These are phyloP conservation scores for Neotoma lepida DNA, from an alignment of 2,113 vertebrate genomes.

Conservation along the genomic window DNA sequence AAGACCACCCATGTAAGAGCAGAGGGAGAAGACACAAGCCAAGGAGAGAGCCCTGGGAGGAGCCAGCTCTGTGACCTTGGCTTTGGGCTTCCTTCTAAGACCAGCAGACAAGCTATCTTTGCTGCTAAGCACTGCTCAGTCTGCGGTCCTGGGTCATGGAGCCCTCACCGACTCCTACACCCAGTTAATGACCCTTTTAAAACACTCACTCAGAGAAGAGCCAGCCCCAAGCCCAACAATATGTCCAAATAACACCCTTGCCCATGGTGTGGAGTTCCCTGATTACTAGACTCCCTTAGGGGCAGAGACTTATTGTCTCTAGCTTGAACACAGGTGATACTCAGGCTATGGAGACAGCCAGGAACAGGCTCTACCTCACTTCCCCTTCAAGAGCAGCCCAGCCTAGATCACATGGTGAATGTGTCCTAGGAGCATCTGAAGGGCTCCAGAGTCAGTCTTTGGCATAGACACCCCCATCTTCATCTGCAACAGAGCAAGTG, in stretches of 20 bases:
- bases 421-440: neutral
- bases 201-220: neutral
- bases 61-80: rapidly evolving
- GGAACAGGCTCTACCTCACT: too few relatives aligned
- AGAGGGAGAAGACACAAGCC: rapidly evolving
- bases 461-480: neutral
- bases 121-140: rapidly evolving
- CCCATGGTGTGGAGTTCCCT: rapidly evolving
- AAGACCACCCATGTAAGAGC: rapidly evolving
- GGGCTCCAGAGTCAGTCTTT: too few relatives aligned
- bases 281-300: too few relatives aligned
- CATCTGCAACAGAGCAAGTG: neutral
- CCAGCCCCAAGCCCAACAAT: neutral
- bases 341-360: neutral
- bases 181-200: neutral
- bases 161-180: rapidly evolving
- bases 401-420: rapidly evolving
- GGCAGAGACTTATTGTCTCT: neutral
- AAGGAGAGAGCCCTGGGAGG: neutral
- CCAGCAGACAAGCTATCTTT: rapidly evolving
- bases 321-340: rapidly evolving
- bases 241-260: neutral
- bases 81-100: neutral
- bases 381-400: too few relatives aligned
- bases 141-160: rapidly evolving